A percentile compares a stretch with the other conserved stretches of the same genome.
These are phyloP conservation scores for Stratiolaelaps scimitus DNA, from an alignment of 1,140 invertebrate genomes.

Conservation along the genomic window DNA sequence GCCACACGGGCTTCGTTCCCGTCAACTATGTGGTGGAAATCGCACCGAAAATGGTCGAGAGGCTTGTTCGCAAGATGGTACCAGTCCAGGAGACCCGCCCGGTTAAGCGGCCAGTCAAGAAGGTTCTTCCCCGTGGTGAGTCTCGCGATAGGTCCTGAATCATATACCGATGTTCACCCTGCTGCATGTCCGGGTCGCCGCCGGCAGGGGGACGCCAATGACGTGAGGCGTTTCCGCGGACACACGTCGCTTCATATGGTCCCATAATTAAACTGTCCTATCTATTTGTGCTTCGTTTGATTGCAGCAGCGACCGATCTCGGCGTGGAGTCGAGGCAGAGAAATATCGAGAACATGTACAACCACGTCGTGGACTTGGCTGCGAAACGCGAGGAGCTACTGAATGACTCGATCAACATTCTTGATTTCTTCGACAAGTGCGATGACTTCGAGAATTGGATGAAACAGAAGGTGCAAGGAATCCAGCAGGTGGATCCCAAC, in stretches of 20 bases:
- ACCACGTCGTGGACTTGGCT: slow-evolving; percentile 61
- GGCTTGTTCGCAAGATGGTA: slow-evolving; percentile 66
- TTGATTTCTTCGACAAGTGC: slow-evolving; percentile 90
- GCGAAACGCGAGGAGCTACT: slow-evolving; percentile 57
- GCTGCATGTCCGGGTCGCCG: too few relatives aligned
- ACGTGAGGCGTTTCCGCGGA: too few relatives aligned
- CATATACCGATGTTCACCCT: too few relatives aligned
- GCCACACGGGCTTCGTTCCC: slow-evolving; percentile 88
- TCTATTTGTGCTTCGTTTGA: slow-evolving; percentile 32
- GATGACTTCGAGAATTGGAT: slow-evolving; percentile 97
- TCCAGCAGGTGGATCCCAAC: slow-evolving; percentile 57
- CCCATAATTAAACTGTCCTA: too few relatives aligned
- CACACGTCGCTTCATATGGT: too few relatives aligned
- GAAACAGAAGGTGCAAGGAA: slow-evolving; percentile 57
- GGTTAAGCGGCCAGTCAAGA: slow-evolving; percentile 74
- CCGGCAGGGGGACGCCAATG: too few relatives aligned
- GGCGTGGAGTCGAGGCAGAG: slow-evolving; percentile 65
- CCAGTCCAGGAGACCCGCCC: slow-evolving; percentile 65
- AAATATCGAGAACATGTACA: slow-evolving; percentile 64
- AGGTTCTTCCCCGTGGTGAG: slow-evolving; percentile 28
- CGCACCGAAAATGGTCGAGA: slow-evolving; percentile 66
- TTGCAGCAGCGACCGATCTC: slow-evolving; percentile 35
- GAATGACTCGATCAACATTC: slow-evolving; percentile 81
- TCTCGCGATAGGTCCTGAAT: too few relatives aligned
- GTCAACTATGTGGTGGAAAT: slow-evolving; percentile 92